A percentile compares a stretch with the other conserved stretches of the same genome.
These are phyloP conservation scores for Noctua comes DNA, from an alignment of 2,888 invertebrate species.

Conservation along the genomic window DNA sequence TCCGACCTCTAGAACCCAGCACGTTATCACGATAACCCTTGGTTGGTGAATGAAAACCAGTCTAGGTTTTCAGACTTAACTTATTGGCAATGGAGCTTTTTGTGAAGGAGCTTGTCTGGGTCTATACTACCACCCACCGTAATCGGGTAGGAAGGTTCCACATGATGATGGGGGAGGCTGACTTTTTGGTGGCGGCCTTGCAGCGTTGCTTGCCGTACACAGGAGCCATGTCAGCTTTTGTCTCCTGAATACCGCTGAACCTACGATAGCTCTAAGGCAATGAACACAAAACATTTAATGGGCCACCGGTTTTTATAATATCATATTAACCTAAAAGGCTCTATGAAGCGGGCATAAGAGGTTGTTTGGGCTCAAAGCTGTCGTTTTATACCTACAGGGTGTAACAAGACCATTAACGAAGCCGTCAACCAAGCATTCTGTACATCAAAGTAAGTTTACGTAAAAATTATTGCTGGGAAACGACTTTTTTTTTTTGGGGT, in stretches of 20 bases:
- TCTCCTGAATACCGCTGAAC: not conserved
- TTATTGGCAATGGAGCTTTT: too few relatives aligned
- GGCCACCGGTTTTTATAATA: not conserved
- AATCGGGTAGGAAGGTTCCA: not conserved
- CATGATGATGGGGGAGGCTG: not conserved
- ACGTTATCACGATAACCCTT: not conserved
- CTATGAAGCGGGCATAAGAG: not conserved
- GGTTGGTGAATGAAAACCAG: not conserved
- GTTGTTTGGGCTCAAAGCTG: not conserved
- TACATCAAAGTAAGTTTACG: too few relatives aligned
- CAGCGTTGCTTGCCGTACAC: not conserved
- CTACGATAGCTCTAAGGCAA: not conserved
- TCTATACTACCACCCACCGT: not conserved
- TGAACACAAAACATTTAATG: too few relatives aligned
- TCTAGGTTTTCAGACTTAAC: not conserved
- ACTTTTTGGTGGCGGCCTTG: not conserved
- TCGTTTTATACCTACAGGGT: not conserved
- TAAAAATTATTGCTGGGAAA: too few relatives aligned
- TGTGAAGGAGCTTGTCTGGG: not conserved
- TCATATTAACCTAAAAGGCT: not conserved
- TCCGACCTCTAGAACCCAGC: not conserved
- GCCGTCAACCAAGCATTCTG: too few relatives aligned
- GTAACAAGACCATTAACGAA: too few relatives aligned
- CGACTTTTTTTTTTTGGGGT: too few relatives aligned
- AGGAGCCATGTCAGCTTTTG: too few relatives aligned